A percentile compares a stretch with the other conserved stretches of the same genome.
Evolutionary conservation across 23 tunicate genomes (phyloP).

Genomic region (Ciona savignyi): DNA sequence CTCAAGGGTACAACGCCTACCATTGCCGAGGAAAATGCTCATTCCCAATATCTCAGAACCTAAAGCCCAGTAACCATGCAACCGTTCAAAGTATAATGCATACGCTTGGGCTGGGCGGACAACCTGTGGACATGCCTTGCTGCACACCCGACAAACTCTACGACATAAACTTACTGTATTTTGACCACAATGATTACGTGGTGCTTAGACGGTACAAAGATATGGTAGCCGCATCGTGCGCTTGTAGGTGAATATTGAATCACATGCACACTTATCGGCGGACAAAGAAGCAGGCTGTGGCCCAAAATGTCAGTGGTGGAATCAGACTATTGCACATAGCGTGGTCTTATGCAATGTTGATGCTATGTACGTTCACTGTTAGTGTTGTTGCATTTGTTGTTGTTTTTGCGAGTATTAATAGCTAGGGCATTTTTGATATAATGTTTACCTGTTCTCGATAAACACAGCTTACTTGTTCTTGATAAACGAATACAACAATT

Average conservation of each 20-base stretch:
- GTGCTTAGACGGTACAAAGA: slow-evolving; percentile 67
- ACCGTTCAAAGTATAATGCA: slow-evolving; percentile 82
- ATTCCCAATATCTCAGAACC: slow-evolving; percentile 52
- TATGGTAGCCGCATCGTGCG: slow-evolving; percentile 85
- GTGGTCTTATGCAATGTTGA: too few species aligned
- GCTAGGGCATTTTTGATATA: too few species aligned
- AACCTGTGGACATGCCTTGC: slow-evolving; percentile 77
- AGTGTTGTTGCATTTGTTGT: too few species aligned
- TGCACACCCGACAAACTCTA: slow-evolving; percentile 78
- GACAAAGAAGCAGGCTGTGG: background rate
- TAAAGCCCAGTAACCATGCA: slow-evolving; percentile 84
- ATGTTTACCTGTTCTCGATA: too few species aligned
- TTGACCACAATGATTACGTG: slow-evolving; percentile 64
- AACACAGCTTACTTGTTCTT: too few species aligned
- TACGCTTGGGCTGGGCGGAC: slow-evolving; percentile 52
- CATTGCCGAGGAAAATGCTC: slow-evolving; percentile 73
- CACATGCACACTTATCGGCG: too few species aligned
- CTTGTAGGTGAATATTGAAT: slow-evolving; percentile 65
- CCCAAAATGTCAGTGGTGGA: background rate
- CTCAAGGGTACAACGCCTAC: slow-evolving; percentile 83
- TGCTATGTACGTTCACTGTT: too few species aligned
- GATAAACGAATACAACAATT: too few species aligned
- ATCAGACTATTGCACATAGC: too few species aligned
- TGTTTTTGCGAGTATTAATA: too few species aligned
- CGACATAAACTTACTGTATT: slow-evolving; percentile 65